phyloP scores from a whole-genome alignment of 2,113 vertebrate species.

The Notarius quadriscutis region DNA sequence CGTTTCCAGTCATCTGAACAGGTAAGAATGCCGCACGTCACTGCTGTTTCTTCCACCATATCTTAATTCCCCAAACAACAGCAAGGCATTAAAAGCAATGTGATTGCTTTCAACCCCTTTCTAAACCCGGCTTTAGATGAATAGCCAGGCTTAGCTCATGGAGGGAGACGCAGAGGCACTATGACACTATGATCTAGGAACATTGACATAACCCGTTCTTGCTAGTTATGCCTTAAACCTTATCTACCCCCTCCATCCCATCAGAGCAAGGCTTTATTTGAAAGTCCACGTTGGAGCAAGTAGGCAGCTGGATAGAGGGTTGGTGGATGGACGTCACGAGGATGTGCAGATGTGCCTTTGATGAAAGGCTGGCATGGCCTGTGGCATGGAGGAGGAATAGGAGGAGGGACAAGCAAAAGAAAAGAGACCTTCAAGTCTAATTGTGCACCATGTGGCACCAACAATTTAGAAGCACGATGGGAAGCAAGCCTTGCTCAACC shows the following conservation, averaged over 20 bases:
- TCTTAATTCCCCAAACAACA: not conserved
- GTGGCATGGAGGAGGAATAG: constrained; percentile 36
- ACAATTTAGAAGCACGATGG: not conserved
- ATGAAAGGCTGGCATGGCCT: constrained; percentile 53
- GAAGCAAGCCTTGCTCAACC: constrained; percentile 10
- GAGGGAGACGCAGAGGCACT: constrained; percentile 43
- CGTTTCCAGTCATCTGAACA: not conserved
- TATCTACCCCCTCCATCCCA: not conserved
- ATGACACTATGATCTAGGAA: constrained; percentile 63
- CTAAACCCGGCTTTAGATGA: constrained; percentile 36
- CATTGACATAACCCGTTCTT: constrained; percentile 50
- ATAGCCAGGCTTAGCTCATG: constrained; percentile 44
- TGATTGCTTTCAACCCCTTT: constrained; percentile 48
- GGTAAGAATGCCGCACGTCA: not conserved
- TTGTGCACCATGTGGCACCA: constrained; percentile 38
- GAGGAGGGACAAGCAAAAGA: constrained; percentile 1
- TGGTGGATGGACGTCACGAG: constrained; percentile 37
- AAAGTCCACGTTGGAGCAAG: constrained; percentile 45
- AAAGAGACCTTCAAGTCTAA: constrained; percentile 35
- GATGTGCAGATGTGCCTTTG: constrained; percentile 62
- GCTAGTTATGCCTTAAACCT: constrained; percentile 50
- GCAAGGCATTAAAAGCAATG: constrained; percentile 27
- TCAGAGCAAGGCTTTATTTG: constrained; percentile 58
- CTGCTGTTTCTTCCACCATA: not conserved
- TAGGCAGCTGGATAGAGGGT: constrained; percentile 34